Percentiles rank a stretch among this genome's conserved stretches.
These are phyloP conservation scores for Mus pahari DNA, from an alignment of 2,113 vertebrate species.

Conservation along the genomic window DNA sequence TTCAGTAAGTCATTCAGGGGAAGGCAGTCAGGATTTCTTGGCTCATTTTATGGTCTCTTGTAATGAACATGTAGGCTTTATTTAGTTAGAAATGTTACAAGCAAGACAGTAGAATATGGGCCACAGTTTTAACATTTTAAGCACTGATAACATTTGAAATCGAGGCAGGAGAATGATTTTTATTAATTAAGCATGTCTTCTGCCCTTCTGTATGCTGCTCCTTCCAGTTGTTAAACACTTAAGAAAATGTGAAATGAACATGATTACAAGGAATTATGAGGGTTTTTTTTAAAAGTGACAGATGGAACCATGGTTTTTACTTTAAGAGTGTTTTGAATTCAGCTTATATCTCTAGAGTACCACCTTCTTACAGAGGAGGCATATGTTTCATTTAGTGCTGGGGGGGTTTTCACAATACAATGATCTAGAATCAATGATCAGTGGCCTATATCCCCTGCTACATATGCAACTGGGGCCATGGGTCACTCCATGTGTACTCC, in stretches of 20 bases:
- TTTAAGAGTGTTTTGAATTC: conserved; percentile 70
- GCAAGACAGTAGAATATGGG: background rate
- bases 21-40: background rate
- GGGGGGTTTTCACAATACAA: background rate
- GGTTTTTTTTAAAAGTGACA: conserved; percentile 75
- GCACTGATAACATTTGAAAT: conserved; percentile 63
- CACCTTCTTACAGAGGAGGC: conserved; percentile 16
- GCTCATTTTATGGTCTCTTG: background rate
- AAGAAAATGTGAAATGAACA: conserved; percentile 75
- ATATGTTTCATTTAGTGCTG: conserved; percentile 56
- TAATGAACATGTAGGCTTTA: background rate
- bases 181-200: conserved; percentile 74
- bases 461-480: too few species aligned
- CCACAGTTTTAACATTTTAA: conserved; percentile 73
- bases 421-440: background rate
- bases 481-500: too few species aligned
- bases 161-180: conserved; percentile 63
- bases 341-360: conserved; percentile 66
- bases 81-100: background rate
- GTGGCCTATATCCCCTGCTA: too few species aligned
- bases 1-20: background rate
- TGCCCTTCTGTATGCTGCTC: conserved; percentile 50
- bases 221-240: conserved; percentile 75
- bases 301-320: conserved; percentile 74
- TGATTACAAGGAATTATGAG: conserved; percentile 76